Evolutionary conservation across 2,113 vertebrate species (phyloP).

Genomic region (Lanius collurio): DNA sequence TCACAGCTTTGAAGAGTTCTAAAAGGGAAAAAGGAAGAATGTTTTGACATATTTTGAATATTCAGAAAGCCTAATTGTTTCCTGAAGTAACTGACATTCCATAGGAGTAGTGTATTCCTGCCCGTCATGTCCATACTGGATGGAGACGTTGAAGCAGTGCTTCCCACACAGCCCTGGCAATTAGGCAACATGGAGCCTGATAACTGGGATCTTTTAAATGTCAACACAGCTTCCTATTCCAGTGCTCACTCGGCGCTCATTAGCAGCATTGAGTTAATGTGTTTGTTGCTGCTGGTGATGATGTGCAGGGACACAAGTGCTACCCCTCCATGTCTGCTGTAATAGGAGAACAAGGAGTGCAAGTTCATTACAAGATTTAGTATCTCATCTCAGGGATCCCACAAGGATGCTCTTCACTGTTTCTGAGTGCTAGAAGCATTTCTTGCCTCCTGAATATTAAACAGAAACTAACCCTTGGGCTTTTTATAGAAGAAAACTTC

Average conservation of each 20-base stretch:
- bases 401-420: neutral
- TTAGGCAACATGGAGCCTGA: constrained; percentile 14
- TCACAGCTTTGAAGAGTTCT: constrained; percentile 25
- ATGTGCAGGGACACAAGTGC: neutral
- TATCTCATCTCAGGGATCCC: neutral
- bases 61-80: constrained; percentile 63
- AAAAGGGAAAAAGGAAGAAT: constrained; percentile 49
- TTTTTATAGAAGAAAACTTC: neutral
- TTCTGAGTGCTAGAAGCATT: neutral
- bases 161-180: constrained; percentile 32
- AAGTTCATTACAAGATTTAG: neutral
- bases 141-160: neutral
- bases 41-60: constrained; percentile 61
- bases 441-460: neutral
- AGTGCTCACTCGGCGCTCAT: neutral
- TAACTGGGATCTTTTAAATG: constrained; percentile 13
- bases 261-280: neutral
- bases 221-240: neutral
- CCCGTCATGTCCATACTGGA: constrained; percentile 42
- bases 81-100: constrained; percentile 63
- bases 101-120: constrained; percentile 29
- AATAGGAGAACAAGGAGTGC: neutral
- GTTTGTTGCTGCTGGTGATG: neutral
- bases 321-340: neutral
- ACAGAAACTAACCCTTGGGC: neutral